These are phyloP conservation scores for Gymnogyps californianus DNA, from an alignment of 2,113 vertebrate species.

Conservation along the genomic window DNA sequence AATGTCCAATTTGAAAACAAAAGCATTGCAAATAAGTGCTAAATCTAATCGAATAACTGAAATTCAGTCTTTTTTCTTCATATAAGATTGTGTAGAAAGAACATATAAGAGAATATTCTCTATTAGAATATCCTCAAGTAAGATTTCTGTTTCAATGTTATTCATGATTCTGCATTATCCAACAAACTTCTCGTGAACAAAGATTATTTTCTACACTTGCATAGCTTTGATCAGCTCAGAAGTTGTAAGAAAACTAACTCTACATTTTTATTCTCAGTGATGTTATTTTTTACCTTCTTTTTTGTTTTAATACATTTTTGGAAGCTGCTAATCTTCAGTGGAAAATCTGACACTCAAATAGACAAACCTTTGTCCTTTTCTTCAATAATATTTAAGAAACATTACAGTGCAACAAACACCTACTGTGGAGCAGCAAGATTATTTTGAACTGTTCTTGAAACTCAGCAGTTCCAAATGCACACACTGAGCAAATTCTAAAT, in stretches of 20 bases:
- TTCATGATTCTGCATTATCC: background rate
- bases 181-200: background rate
- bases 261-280: background rate
- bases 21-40: background rate
- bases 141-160: background rate
- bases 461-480: background rate
- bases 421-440: background rate
- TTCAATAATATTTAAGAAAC: background rate
- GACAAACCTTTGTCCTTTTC: background rate
- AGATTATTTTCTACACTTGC: background rate
- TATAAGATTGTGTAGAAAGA: background rate
- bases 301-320: background rate
- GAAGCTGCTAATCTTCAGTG: background rate
- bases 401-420: background rate
- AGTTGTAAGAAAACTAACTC: background rate
- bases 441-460: slow-evolving; percentile 15
- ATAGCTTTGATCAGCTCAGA: background rate
- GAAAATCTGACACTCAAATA: background rate
- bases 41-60: background rate
- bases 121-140: background rate
- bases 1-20: background rate
- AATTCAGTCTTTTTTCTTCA: background rate
- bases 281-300: background rate
- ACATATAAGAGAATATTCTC: background rate
- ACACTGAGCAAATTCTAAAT: slow-evolving; percentile 6